phyloP scores from a whole-genome alignment of 2,888 invertebrate species.

The Chrysopilus asiliformis region DNA sequence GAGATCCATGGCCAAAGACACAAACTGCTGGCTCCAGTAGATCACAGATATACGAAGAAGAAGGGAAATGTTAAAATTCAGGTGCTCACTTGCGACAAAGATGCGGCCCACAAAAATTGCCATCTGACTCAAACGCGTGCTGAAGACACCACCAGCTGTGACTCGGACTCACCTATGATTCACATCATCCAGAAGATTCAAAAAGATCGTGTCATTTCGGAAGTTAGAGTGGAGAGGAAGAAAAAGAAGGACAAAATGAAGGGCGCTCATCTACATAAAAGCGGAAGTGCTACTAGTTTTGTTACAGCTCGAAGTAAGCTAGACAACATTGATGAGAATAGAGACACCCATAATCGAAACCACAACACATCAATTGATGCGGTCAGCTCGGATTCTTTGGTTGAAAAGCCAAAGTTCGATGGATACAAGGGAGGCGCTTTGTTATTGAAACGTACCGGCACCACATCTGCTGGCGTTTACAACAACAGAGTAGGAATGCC shows the following conservation, averaged over 20 bases:
- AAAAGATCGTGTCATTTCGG: slow-evolving; percentile 30
- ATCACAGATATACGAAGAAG: not conserved
- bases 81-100: not conserved
- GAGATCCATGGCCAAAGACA: not conserved
- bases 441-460: slow-evolving; percentile 26
- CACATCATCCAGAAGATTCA: slow-evolving; percentile 33
- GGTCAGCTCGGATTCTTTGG: not conserved
- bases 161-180: slow-evolving; percentile 25
- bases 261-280: not conserved
- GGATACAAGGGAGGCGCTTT: slow-evolving; percentile 24
- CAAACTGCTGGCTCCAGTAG: not conserved
- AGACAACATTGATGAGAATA: not conserved
- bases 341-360: not conserved
- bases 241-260: slow-evolving; percentile 8
- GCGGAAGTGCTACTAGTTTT: not conserved
- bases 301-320: not conserved
- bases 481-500: slow-evolving; percentile 21
- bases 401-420: slow-evolving; percentile 15
- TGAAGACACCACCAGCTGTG: not conserved
- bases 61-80: not conserved
- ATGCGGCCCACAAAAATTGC: not conserved
- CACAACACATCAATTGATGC: not conserved
- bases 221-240: slow-evolving; percentile 27
- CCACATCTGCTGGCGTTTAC: slow-evolving; percentile 7
- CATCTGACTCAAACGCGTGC: not conserved